Evolutionary conservation across 2,888 invertebrate genomes (phyloP), one percentile per base, ranked within the genome.

Genomic region (Thymelicus sylvestris): DNA sequence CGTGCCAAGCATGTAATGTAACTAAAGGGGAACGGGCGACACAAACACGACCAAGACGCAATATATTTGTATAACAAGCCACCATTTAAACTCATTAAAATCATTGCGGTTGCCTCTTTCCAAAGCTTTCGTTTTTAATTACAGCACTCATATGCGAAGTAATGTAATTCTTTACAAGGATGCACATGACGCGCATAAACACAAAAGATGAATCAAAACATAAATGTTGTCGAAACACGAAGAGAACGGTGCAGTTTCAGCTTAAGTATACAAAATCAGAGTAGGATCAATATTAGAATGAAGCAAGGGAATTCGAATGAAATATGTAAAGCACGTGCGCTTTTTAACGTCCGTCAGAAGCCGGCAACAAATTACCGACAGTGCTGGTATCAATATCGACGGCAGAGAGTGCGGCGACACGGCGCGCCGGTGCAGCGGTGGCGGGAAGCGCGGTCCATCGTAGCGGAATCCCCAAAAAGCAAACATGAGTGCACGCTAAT

Each of bases 401-500:
- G 69, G 61, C 65, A 5, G 31, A 31, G 31, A 74, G 52, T 12
- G 19, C 47, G 50, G 41, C 68, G 6, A 67, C 55, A 55, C 31
- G 62, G 15, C 31, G 63, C 65, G 63, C 47, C 39, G 39, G 39
- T 6, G 63, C 65, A 57, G 44, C 44, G 44, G 10, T 0, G 48
- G 69, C 73, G 73, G 76, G 67, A 65, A 74, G 75, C 60, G 73
- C 66, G 59, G 44, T 47, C 62, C 68, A 64, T 48, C 68, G 57
- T 64, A 78, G 66, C 62, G 76, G 75, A 79, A 81, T 81, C 80
- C 80, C 79, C 76, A 82, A 81, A 79, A 85, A 83, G 80, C 77
- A 82, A 81, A 83, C 83, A 80, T 75, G 76, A 76, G 78, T 83
- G 74, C 71, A 82, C 80, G 84, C 82, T 87, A 87, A 90, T 91